Percentiles rank a stretch among this genome's conserved stretches.
These are phyloP conservation scores for Eupsilia transversa DNA, from an alignment of 2,888 invertebrate species.

Conservation along the genomic window DNA sequence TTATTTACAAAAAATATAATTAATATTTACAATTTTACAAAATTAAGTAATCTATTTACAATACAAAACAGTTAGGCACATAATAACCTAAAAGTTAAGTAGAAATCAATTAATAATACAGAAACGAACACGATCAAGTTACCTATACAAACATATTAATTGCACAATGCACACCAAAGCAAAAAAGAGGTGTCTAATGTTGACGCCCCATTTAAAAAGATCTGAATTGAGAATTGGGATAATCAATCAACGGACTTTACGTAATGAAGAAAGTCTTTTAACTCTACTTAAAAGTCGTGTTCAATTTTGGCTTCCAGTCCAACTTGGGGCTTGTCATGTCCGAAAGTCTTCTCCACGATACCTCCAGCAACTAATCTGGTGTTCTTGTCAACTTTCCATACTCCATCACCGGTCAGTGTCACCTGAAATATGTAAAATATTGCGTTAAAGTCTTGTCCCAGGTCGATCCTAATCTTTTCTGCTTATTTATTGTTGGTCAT, in stretches of 20 bases:
- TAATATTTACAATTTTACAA: slow-evolving; percentile 29
- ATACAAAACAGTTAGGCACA: not conserved
- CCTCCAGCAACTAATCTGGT: slow-evolving; percentile 74
- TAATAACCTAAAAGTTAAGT: too few relatives aligned
- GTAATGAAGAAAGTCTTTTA: not conserved
- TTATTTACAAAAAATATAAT: slow-evolving; percentile 31
- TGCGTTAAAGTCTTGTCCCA: not conserved
- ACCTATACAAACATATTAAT: too few relatives aligned
- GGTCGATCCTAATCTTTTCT: not conserved
- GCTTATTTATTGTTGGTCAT: not conserved
- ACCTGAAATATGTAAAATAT: slow-evolving; percentile 60
- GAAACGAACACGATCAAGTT: not conserved
- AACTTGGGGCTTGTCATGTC: slow-evolving; percentile 71
- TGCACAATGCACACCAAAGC: not conserved
- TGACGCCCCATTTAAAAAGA: not conserved
- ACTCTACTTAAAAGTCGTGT: slow-evolving; percentile 66
- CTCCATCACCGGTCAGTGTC: slow-evolving; percentile 71
- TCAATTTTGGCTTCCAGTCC: slow-evolving; percentile 71
- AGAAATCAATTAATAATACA: slow-evolving; percentile 1
- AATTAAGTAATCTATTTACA: slow-evolving; percentile 11
- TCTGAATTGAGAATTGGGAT: not conserved
- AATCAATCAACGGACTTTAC: not conserved
- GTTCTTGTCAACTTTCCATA: slow-evolving; percentile 76
- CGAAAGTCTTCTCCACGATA: slow-evolving; percentile 67
- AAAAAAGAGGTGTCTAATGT: not conserved